Base-by-base conservation (phyloP, 1,140 invertebrate species). In the Drosophila jambulina region DNA sequence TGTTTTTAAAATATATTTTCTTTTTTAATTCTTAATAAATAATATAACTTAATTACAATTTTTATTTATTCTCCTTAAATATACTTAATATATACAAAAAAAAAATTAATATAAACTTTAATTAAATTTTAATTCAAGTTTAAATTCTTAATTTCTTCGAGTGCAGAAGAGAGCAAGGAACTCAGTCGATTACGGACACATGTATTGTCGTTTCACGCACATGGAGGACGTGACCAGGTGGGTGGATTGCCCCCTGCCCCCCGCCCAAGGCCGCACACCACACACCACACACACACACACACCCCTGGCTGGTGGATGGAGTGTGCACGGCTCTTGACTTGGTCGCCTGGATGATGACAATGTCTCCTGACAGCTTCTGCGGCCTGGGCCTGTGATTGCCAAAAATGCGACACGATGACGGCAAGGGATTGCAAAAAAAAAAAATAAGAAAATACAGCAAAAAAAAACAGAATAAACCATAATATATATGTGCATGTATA, bases 401-500 rank as follows among this genome's bases (percentile, higher is more conserved):
- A 90, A 90, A 90, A 90, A 90, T 84, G 85, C 77, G 78, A 79
- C 67, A 82, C 85, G 81, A 90, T 90, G 85, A 90, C 83, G 83
- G 76, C 69, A 71, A 85, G 75, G 81, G 80, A 88, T 90, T 84
- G 85, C 85, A 79, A 77, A 80, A 71, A 71, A 32, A 69, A 51
- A 49, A 46, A n/a, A 25, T n/a, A 49, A 78, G 70, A 40, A 45
- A 40, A 68, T 57, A 57, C 13, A 29, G 23, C 40, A 40, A 56
- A n/a, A 43, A 46, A 32, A 21, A 29, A 40, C 56, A 25, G 36
- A 34, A 23, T 38, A 32, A 43, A 49, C 32, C 51, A 69, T 69
- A 40, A 43, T 54, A 78, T 58, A 57, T 29, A 38, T 53, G 53
- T 51, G 40, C 53, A 53, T 71, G 42, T 64, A 57, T 59, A 57